These are phyloP conservation scores for Australoheros scitulus DNA, from an alignment of 2,113 vertebrate species.

Conservation along the genomic window DNA sequence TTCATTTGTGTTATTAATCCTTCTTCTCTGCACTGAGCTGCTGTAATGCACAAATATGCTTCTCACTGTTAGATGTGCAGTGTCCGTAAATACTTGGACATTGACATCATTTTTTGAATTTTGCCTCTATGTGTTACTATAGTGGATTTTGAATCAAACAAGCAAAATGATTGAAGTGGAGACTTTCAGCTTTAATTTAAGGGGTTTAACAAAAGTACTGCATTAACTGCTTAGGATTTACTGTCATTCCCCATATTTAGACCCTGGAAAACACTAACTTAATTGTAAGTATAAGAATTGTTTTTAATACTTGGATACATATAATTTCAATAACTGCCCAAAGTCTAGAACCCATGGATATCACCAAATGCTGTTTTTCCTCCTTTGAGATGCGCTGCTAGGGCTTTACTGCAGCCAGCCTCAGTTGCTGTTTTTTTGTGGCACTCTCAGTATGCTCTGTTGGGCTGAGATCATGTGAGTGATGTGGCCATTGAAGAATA, in stretches of 20 bases:
- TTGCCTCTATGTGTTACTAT: background rate
- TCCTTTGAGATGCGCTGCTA: background rate
- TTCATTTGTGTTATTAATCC: no score
- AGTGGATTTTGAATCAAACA: background rate
- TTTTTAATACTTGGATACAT: background rate
- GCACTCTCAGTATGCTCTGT: background rate
- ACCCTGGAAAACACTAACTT: no score
- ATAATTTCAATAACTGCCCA: no score
- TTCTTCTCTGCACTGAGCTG: no score
- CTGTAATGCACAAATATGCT: no score
- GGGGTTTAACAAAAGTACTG: background rate
- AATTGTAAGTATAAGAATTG: no score
- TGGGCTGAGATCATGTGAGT: background rate
- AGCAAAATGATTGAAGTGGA: background rate
- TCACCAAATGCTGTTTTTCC: background rate
- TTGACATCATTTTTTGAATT: background rate
- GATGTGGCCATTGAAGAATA: background rate
- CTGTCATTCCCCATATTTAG: background rate
- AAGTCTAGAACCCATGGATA: background rate
- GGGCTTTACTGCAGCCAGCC: background rate
- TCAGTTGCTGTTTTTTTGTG: background rate
- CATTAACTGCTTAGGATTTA: background rate
- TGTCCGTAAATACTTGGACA: background rate
- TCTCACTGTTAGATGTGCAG: no score
- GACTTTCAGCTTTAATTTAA: background rate